These are phyloP conservation scores for Chrysomela aeneicollis DNA, from an alignment of 2,888 invertebrate genomes.

Conservation along the genomic window DNA sequence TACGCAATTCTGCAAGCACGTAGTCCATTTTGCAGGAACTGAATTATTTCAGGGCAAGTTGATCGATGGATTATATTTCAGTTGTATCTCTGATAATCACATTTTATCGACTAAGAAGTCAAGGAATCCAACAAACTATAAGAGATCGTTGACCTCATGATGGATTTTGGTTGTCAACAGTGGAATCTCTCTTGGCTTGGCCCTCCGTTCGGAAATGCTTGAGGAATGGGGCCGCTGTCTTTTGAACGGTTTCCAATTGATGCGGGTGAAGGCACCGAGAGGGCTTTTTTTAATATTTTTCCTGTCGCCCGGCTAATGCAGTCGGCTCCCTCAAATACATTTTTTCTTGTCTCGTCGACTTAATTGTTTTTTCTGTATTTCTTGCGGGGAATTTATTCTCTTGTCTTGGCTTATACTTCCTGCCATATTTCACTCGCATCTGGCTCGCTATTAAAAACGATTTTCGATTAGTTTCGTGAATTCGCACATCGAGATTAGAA, in stretches of 20 bases:
- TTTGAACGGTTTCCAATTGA: conserved; percentile 36
- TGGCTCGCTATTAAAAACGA: not conserved
- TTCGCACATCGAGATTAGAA: no score
- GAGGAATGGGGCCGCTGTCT: conserved; percentile 25
- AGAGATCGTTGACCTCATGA: no score
- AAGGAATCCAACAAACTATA: no score
- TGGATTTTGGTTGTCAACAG: no score
- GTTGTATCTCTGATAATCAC: no score
- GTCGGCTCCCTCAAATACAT: conserved; percentile 48
- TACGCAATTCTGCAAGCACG: no score
- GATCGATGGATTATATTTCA: no score
- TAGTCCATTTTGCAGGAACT: no score
- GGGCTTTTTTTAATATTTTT: conserved; percentile 52
- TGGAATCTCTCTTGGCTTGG: not conserved
- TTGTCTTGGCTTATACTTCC: conserved; percentile 4
- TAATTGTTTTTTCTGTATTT: conserved; percentile 58
- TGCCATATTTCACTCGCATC: not conserved
- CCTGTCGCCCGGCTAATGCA: conserved; percentile 52
- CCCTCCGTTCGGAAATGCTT: conserved; percentile 18
- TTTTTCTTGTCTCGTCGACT: conserved; percentile 57
- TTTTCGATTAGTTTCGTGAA: not conserved
- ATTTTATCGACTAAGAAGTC: no score
- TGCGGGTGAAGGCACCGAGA: conserved; percentile 37
- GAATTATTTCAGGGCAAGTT: no score
- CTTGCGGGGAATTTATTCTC: conserved; percentile 35